Evolutionary conservation across 2,888 invertebrate genomes (phyloP).

Genomic region (Anthoptus insignis): DNA sequence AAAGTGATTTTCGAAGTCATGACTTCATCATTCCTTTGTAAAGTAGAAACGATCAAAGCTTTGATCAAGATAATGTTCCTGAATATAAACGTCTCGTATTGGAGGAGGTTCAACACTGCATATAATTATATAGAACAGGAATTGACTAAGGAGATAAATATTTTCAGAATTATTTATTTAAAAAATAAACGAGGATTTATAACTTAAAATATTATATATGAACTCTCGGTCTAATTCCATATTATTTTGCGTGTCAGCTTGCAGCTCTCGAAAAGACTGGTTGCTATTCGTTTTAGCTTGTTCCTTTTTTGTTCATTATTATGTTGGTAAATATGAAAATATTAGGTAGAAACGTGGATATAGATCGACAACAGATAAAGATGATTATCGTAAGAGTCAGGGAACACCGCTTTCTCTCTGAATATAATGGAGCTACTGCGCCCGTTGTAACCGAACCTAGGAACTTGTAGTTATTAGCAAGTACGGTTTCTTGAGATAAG

Average conservation of each 20-base stretch:
- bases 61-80: too few species aligned
- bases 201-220: neutral
- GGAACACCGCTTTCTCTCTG: neutral
- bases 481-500: neutral
- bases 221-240: neutral
- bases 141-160: slow-evolving; percentile 26
- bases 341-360: slow-evolving; percentile 18
- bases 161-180: slow-evolving; percentile 27
- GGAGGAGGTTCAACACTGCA: too few species aligned
- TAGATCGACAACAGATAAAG: slow-evolving; percentile 20
- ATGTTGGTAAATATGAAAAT: neutral
- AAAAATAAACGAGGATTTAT: slow-evolving; percentile 25
- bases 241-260: too few species aligned
- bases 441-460: neutral
- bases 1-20: too few species aligned
- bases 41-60: too few species aligned
- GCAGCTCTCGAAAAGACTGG: too few species aligned
- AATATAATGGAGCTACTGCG: neutral
- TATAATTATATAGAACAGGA: too few species aligned
- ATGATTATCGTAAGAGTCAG: slow-evolving; percentile 34
- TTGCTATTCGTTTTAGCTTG: too few species aligned
- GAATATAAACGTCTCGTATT: too few species aligned
- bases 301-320: neutral
- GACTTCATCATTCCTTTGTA: too few species aligned
- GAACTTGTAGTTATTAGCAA: slow-evolving; percentile 12